These are phyloP conservation scores for Bursaphelenchus okinawaensis DNA, from an alignment of 2,888 invertebrate species.

Conservation along the genomic window DNA sequence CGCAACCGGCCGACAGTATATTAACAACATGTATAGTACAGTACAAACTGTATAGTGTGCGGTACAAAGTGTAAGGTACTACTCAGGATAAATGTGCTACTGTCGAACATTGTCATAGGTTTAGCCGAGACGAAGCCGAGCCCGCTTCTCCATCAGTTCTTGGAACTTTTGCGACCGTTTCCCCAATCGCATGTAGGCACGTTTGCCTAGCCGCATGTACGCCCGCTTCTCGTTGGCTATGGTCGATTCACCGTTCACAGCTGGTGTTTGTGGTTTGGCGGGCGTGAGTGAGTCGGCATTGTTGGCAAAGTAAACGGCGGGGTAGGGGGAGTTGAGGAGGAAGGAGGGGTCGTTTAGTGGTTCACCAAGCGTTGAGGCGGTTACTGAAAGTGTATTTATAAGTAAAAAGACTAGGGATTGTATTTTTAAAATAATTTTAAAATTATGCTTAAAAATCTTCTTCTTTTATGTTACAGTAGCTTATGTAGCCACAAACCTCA, in stretches of 20 bases:
- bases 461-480: too few relatives aligned
- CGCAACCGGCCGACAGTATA: too few relatives aligned
- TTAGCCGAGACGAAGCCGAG: conserved; percentile 8
- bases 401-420: too few relatives aligned
- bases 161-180: neutral
- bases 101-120: neutral
- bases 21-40: too few relatives aligned
- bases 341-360: neutral
- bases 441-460: too few relatives aligned
- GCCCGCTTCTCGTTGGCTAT: conserved; percentile 13
- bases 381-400: neutral
- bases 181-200: conserved; percentile 21
- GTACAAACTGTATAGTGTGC: too few relatives aligned
- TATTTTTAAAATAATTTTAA: too few relatives aligned
- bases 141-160: conserved; percentile 7
- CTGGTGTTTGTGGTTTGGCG: neutral
- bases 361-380: neutral
- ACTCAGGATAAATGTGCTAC: neutral
- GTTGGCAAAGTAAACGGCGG: neutral
- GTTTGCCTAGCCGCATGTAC: conserved; percentile 19
- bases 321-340: neutral
- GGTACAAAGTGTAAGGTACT: too few relatives aligned
- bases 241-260: neutral
- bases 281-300: too few relatives aligned
- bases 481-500: too few relatives aligned